Evolutionary conservation across 2,888 invertebrate genomes (phyloP).

Genomic region (Synergus umbraculus): DNA sequence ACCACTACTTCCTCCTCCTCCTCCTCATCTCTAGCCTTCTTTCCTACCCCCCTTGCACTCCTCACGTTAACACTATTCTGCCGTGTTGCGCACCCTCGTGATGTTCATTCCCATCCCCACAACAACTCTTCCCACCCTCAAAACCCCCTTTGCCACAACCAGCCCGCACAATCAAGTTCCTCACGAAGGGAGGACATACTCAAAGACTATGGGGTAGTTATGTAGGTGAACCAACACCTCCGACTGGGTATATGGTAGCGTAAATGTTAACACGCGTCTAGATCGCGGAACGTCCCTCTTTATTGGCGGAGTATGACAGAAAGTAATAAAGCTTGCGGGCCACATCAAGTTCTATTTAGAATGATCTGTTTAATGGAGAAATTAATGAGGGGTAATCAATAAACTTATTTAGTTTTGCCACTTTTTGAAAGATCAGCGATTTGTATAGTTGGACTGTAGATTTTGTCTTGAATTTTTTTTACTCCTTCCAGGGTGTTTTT

Average conservation of each 20-base stretch:
- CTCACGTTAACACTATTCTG: slow-evolving; percentile 24
- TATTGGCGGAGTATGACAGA: not conserved
- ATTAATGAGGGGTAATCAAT: not conserved
- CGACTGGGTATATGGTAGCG: not conserved
- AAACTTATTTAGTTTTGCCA: not conserved
- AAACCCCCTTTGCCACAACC: slow-evolving; percentile 15
- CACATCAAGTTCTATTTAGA: too few species aligned
- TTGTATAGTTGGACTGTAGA: too few species aligned
- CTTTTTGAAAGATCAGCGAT: too few species aligned
- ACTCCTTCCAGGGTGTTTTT: too few species aligned
- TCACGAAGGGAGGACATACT: slow-evolving; percentile 36
- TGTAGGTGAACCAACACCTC: not conserved
- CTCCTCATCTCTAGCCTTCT: too few species aligned
- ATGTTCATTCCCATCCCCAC: slow-evolving; percentile 16
- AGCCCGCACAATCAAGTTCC: slow-evolving; percentile 41
- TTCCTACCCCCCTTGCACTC: not conserved
- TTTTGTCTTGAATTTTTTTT: too few species aligned
- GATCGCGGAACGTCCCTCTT: not conserved
- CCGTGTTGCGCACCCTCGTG: slow-evolving; percentile 24
- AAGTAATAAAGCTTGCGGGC: not conserved
- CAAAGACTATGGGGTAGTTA: slow-evolving; percentile 1
- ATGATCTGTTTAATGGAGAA: not conserved
- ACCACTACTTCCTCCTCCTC: slow-evolving; percentile 33
- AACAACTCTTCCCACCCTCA: slow-evolving; percentile 11
- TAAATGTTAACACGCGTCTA: not conserved